phyloP scores from a whole-genome alignment of 2,113 vertebrate species.

The Ammodytes dubius region DNA sequence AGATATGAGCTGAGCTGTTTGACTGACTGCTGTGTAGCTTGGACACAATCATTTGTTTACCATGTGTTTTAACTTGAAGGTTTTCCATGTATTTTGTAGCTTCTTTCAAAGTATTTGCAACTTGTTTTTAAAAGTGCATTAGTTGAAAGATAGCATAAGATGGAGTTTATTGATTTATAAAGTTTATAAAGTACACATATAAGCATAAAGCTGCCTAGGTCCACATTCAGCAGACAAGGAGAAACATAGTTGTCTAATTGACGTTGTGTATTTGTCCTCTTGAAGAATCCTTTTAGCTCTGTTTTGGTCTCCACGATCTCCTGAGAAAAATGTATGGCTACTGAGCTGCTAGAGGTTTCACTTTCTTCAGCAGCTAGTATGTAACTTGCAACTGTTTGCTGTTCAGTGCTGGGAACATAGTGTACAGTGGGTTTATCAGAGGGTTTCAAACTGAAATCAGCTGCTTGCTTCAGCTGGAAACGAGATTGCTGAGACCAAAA shows the following conservation, averaged over 20 bases:
- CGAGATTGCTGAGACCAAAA: neutral
- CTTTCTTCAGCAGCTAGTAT: neutral
- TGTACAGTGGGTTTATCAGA: neutral
- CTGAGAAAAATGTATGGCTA: neutral
- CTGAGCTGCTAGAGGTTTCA: neutral
- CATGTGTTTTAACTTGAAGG: neutral
- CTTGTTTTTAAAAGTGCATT: constrained; percentile 4
- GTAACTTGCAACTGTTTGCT: neutral
- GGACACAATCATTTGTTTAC: neutral
- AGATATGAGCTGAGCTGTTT: neutral
- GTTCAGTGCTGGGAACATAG: neutral
- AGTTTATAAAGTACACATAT: neutral
- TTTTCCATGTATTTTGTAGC: neutral
- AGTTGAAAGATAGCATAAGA: neutral
- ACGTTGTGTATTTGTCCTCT: neutral
- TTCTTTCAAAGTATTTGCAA: neutral
- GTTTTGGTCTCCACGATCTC: neutral
- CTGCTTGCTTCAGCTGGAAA: neutral
- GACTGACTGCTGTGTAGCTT: constrained; percentile 4
- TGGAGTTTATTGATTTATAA: neutral
- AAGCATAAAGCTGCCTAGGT: neutral
- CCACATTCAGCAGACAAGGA: neutral
- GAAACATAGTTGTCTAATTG: neutral
- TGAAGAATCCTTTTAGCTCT: neutral
- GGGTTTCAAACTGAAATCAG: neutral